Evolutionary conservation across 92 coral and sea anemone genomes (phyloP).

Genomic region (Anthopleura xanthogrammica): DNA sequence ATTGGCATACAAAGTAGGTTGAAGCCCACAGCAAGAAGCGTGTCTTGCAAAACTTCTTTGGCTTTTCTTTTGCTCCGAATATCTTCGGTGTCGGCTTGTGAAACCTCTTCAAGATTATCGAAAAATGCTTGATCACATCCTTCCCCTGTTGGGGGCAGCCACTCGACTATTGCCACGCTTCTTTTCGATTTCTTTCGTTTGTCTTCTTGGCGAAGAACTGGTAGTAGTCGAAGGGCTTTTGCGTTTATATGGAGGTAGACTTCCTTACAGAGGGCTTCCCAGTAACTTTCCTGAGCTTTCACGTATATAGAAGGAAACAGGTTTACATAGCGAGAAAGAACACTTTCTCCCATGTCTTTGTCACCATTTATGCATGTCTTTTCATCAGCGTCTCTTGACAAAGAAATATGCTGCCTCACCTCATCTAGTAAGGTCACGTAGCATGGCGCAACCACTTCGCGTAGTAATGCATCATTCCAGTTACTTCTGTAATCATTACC

Average conservation of each 20-base stretch:
- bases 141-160: slow-evolving; percentile 50
- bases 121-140: slow-evolving; percentile 39
- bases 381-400: slow-evolving; percentile 12
- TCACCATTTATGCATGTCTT: slow-evolving; percentile 3
- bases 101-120: slow-evolving; percentile 1
- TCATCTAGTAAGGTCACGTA: slow-evolving; percentile 54
- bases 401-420: slow-evolving; percentile 36
- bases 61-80: not conserved
- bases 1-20: slow-evolving; percentile 57
- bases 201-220: slow-evolving; percentile 40
- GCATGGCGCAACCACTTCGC: slow-evolving; percentile 68
- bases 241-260: slow-evolving; percentile 35
- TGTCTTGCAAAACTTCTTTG: not conserved
- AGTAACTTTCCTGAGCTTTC: slow-evolving; percentile 8
- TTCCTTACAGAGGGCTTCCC: slow-evolving; percentile 16
- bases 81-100: not conserved
- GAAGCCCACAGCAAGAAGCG: slow-evolving; percentile 57
- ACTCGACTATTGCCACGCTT: slow-evolving; percentile 10
- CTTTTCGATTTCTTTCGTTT: not conserved
- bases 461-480: slow-evolving; percentile 62
- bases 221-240: slow-evolving; percentile 46
- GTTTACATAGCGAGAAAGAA: not conserved
- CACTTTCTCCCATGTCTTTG: not conserved
- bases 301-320: slow-evolving; percentile 24
- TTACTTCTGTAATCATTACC: slow-evolving; percentile 49